A percentile compares a stretch with the other conserved stretches of the same genome.
Conservation (phyloP, 64 coral and sea anemone genomes). For the Catalaphyllia jardinei region DNA sequence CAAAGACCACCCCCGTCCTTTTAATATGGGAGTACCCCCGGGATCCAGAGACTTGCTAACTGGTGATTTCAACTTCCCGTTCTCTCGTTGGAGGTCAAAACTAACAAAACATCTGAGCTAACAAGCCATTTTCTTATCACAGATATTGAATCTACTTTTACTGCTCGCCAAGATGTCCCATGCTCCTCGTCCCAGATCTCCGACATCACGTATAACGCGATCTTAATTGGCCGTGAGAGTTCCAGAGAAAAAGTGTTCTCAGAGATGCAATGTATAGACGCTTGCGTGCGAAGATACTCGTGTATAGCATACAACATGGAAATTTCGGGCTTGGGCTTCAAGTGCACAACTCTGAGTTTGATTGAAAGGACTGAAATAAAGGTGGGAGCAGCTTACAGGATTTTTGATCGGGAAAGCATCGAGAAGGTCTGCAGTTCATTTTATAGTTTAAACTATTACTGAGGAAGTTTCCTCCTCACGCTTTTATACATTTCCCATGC, state of each 20-base stretch:
- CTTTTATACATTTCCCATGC: too few species aligned
- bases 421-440: background rate
- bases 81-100: too few species aligned
- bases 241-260: conserved; percentile 24
- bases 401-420: background rate
- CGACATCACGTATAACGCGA: background rate
- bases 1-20: too few species aligned
- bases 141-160: background rate
- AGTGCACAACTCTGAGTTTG: background rate
- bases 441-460: too few species aligned
- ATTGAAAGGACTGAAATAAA: background rate
- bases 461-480: too few species aligned
- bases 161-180: background rate
- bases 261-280: conserved; percentile 48
- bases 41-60: too few species aligned
- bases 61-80: too few species aligned
- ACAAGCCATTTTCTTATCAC: background rate
- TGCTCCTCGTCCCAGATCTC: background rate
- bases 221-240: background rate
- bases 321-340: background rate
- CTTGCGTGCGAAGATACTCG: background rate
- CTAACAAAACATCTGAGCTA: too few species aligned
- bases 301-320: conserved; percentile 46
- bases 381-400: background rate
- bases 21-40: too few species aligned